A percentile compares a stretch with the other conserved stretches of the same genome.
These are phyloP conservation scores for Fragum whitleyi DNA, from an alignment of 2,888 invertebrate genomes.

Conservation along the genomic window DNA sequence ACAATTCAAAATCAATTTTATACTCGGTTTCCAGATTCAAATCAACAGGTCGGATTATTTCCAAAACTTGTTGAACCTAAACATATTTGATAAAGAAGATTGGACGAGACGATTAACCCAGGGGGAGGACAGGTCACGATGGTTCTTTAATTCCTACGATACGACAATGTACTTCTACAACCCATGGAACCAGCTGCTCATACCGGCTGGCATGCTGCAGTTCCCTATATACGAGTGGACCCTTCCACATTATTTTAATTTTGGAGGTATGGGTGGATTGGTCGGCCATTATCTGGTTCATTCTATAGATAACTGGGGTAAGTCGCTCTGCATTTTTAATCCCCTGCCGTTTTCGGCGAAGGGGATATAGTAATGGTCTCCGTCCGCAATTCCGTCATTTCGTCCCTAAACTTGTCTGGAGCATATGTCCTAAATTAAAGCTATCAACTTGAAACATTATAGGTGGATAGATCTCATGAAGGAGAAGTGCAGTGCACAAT, in stretches of 20 bases:
- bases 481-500: too few species aligned
- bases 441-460: too few species aligned
- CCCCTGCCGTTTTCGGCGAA: too few species aligned
- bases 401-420: too few species aligned
- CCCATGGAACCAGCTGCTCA: slow-evolving; percentile 79
- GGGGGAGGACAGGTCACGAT: slow-evolving; percentile 68
- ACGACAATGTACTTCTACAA: slow-evolving; percentile 72
- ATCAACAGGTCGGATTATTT: slow-evolving; percentile 87
- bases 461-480: too few species aligned
- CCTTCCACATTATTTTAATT: slow-evolving; percentile 78
- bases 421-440: too few species aligned
- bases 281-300: slow-evolving; percentile 76
- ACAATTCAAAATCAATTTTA: too few species aligned
- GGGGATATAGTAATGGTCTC: too few species aligned
- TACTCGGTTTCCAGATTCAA: too few species aligned
- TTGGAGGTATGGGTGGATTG: slow-evolving; percentile 78
- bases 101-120: slow-evolving; percentile 71
- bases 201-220: slow-evolving; percentile 80
- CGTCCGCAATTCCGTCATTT: too few species aligned
- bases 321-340: slow-evolving; percentile 4
- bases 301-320: slow-evolving; percentile 79
- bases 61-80: slow-evolving; percentile 86
- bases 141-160: slow-evolving; percentile 73
- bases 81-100: slow-evolving; percentile 84
- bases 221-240: slow-evolving; percentile 79